Conservation (phyloP, 2,888 invertebrate genomes). For the Drosophila barbarae region DNA sequence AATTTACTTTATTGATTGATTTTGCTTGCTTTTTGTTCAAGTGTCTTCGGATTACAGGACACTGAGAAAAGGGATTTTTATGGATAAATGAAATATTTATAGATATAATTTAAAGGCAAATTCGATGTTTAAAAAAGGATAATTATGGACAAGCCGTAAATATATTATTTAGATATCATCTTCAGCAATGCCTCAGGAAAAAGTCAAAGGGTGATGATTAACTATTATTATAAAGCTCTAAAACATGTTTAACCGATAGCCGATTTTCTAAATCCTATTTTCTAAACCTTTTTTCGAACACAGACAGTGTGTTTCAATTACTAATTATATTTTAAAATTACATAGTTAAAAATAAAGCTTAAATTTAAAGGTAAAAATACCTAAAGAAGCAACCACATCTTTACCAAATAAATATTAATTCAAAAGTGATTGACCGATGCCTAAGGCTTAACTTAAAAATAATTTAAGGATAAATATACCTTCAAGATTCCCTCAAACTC, state of each 20-base stretch:
- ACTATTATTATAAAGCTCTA: no score
- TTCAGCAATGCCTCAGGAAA: no score
- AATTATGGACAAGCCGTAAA: background rate
- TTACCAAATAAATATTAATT: no score
- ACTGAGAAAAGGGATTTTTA: background rate
- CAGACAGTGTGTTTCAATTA: background rate
- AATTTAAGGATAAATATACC: background rate
- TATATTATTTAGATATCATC: no score
- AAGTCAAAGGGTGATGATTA: no score
- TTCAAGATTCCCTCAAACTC: background rate
- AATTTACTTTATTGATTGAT: conserved; percentile 2
- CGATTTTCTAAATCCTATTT: no score
- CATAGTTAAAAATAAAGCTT: background rate
- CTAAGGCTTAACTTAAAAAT: background rate
- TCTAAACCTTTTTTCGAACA: no score
- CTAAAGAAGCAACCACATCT: background rate
- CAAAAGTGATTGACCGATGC: background rate
- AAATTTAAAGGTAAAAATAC: background rate
- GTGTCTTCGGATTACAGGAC: background rate
- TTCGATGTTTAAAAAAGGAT: background rate
- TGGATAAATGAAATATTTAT: background rate
- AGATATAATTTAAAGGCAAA: background rate
- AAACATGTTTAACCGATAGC: background rate
- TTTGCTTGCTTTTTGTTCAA: background rate
- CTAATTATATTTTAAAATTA: background rate